Conservation (phyloP, 2,797 vertebrate species). For the Orestias chungarensis region DNA sequence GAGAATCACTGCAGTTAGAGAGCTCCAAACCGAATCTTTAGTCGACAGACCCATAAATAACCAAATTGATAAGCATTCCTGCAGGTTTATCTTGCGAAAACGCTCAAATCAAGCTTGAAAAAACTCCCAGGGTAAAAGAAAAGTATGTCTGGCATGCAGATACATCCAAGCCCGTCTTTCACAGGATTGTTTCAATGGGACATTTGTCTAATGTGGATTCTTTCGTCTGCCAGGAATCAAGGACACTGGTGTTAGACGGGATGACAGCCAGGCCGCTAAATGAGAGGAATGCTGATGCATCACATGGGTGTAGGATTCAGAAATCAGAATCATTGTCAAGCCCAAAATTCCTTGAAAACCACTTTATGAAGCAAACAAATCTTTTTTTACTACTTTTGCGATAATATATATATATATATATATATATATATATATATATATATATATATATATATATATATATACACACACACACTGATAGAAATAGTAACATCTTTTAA, state of each 20-base stretch:
- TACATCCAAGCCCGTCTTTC: slow-evolving; percentile 29
- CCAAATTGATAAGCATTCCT: slow-evolving; percentile 18
- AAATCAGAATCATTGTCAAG: slow-evolving; percentile 14
- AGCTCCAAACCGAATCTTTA: slow-evolving; percentile 69
- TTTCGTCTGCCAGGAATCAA: slow-evolving; percentile 49
- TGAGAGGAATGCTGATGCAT: slow-evolving; percentile 58
- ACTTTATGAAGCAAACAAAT: neutral
- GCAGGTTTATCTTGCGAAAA: neutral
- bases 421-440: too few relatives aligned
- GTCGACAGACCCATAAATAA: slow-evolving; percentile 74
- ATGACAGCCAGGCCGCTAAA: slow-evolving; percentile 29
- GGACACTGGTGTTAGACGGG: slow-evolving; percentile 47
- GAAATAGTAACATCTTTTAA: slow-evolving; percentile 47
- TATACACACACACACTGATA: slow-evolving; percentile 27
- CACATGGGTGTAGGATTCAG: slow-evolving; percentile 36
- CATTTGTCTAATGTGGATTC: slow-evolving; percentile 49
- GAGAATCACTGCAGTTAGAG: slow-evolving; percentile 75
- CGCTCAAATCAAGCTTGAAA: slow-evolving; percentile 13
- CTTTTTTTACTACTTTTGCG: slow-evolving; percentile 9
- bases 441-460: too few relatives aligned
- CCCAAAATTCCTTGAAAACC: slow-evolving; percentile 12
- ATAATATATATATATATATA: too few relatives aligned
- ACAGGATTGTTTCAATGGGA: slow-evolving; percentile 52
- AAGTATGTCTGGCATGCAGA: slow-evolving; percentile 43
- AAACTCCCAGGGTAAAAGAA: neutral